Base-by-base conservation (phyloP, 2,888 invertebrate species). In the Smittia sp. region DNA sequence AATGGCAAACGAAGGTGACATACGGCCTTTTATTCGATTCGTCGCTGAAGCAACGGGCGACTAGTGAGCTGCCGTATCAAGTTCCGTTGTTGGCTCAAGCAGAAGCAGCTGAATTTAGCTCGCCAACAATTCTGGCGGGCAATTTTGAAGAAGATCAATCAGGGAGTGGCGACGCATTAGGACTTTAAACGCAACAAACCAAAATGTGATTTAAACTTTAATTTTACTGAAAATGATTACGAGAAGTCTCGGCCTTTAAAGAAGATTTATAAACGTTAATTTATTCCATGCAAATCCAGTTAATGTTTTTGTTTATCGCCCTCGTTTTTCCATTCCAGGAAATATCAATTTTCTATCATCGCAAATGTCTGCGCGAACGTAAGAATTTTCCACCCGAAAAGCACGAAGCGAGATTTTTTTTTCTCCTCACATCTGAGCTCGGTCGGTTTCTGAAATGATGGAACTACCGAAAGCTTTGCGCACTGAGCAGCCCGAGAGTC, bases 11-110 rank as follows among this genome's bases (percentile, higher is more conserved):
- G 90, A 92, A 77, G 98, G 98, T 0, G 98, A 98, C 80, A 90
- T 97, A 2, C 85, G 97, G 65, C 98, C 98, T 0, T 98, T 98
- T 84, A 91, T 98, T 1, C 88, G 98, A 76, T 98, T 98, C 81
- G 95, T 98, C 77, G 96, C 96, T 0, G 91, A 93, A 78, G 93
- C 93, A 79, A 94, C 96, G 91, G 91, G 91, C 92, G 0, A 91
- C 91, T 0, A 89, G 88, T 77, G 91, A 92, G 79, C 87, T 87
- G 79, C 86, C 88, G 0, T 87, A 87, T 78, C 86, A 88, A 82
- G 87, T 89, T 75, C 89, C 89, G 0, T 87, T 89, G 75, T 84
- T 89, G n/a, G 87, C 81, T 67, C 81, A 81, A 75, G 79, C 80
- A 13, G 79, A 78, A 20, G 39, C 58, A 3, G 27, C 39, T 18